These are phyloP conservation scores for Lycaon pictus DNA, from an alignment of 2,113 vertebrate genomes.

Conservation along the genomic window DNA sequence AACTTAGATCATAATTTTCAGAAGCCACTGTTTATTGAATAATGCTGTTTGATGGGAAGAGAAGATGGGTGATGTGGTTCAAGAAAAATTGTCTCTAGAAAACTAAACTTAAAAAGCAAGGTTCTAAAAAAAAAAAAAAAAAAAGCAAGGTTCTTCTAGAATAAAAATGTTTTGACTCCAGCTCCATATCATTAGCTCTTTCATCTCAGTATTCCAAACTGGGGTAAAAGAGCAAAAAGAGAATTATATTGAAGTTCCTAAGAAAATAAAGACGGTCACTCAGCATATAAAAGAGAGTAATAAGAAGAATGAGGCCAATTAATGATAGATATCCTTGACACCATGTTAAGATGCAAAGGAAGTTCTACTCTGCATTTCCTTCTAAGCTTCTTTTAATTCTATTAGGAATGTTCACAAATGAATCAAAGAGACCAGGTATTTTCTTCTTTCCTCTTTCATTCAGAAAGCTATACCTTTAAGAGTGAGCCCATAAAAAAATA, in stretches of 20 bases:
- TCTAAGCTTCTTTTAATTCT: neutral
- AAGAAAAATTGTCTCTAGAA: neutral
- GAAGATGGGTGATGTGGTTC: neutral
- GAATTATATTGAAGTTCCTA: neutral
- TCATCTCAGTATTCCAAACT: neutral
- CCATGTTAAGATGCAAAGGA: neutral
- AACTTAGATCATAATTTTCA: neutral
- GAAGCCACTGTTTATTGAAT: neutral
- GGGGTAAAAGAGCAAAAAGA: conserved; percentile 15
- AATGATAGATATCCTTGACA: neutral
- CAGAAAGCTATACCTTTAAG: neutral
- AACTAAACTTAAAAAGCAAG: neutral
- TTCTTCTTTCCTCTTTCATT: neutral
- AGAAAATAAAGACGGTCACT: neutral
- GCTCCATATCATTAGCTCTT: neutral
- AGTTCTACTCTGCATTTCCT: neutral
- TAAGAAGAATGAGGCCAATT: neutral
- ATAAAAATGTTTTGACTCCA: neutral
- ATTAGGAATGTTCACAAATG: neutral
- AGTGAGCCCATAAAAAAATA: neutral
- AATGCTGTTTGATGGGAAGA: neutral
- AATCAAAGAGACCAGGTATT: neutral
- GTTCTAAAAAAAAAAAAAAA: neutral
- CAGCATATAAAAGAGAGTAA: neutral
- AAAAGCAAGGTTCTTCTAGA: neutral